These are phyloP conservation scores for Noctuana brunneofusca DNA, from an alignment of 2,888 invertebrate species.

Conservation along the genomic window DNA sequence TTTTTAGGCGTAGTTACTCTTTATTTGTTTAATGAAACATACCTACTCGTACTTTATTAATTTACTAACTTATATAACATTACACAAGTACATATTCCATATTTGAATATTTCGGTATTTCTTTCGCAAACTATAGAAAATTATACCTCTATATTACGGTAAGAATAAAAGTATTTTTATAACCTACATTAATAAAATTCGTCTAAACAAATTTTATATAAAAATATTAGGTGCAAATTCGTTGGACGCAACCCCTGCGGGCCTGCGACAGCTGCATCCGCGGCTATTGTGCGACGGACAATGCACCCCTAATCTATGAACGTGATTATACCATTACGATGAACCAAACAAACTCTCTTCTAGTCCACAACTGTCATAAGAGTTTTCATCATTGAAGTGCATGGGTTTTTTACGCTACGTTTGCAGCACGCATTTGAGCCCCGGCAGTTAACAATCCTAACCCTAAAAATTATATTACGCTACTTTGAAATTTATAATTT, in stretches of 20 bases:
- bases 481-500: no score
- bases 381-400: neutral
- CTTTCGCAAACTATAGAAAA: no score
- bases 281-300: slow-evolving; percentile 46
- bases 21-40: no score
- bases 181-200: neutral
- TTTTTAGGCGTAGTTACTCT: no score
- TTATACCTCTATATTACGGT: no score
- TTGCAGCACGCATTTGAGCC: neutral
- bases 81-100: no score
- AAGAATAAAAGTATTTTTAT: neutral
- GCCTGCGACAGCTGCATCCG: slow-evolving; percentile 54
- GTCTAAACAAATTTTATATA: slow-evolving; percentile 12
- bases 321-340: slow-evolving; percentile 18
- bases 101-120: no score
- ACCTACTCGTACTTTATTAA: no score
- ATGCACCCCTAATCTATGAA: slow-evolving; percentile 53
- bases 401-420: neutral
- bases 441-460: no score
- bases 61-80: no score
- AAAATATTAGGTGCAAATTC: slow-evolving; percentile 14
- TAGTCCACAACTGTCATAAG: slow-evolving; percentile 14
- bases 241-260: slow-evolving; percentile 38
- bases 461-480: no score
- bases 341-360: slow-evolving; percentile 10